Percentiles rank a stretch among this genome's conserved stretches.
These are phyloP conservation scores for Macheiramphus alcinus DNA, from an alignment of 2,113 vertebrate genomes.

Conservation along the genomic window DNA sequence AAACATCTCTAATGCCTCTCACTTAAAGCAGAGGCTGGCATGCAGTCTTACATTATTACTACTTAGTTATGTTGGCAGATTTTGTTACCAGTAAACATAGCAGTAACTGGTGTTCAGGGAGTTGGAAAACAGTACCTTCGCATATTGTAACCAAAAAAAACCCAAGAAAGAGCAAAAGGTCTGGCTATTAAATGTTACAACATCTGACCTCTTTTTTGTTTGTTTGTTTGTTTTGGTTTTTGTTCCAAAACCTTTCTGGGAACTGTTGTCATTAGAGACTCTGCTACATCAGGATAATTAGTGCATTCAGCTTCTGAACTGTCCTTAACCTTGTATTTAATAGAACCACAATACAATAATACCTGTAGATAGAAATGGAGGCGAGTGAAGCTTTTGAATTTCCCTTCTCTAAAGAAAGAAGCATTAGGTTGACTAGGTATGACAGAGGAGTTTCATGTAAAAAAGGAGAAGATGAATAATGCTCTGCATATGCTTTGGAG, in stretches of 20 bases:
- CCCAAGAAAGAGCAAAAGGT: not conserved
- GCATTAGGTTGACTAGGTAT: not conserved
- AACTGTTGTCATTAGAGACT: not conserved
- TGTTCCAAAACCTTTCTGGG: not conserved
- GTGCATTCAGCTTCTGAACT: not conserved
- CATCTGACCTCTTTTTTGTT: not conserved
- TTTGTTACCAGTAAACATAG: not conserved
- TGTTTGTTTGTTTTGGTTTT: too few relatives aligned
- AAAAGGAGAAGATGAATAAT: not conserved
- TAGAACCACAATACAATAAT: not conserved
- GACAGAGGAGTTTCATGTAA: not conserved
- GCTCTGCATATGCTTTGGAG: not conserved
- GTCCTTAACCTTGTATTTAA: not conserved
- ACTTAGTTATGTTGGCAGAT: not conserved
- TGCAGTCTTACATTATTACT: not conserved
- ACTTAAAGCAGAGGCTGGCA: not conserved
- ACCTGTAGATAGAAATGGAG: not conserved
- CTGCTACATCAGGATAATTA: not conserved
- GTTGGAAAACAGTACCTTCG: not conserved
- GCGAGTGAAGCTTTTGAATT: not conserved
- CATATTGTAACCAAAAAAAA: not conserved
- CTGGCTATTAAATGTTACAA: not conserved
- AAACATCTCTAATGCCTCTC: not conserved
- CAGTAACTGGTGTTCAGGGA: not conserved
- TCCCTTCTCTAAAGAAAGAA: not conserved